phyloP scores from a whole-genome alignment of 2,888 invertebrate species.

The Opisthograptis luteolata region DNA sequence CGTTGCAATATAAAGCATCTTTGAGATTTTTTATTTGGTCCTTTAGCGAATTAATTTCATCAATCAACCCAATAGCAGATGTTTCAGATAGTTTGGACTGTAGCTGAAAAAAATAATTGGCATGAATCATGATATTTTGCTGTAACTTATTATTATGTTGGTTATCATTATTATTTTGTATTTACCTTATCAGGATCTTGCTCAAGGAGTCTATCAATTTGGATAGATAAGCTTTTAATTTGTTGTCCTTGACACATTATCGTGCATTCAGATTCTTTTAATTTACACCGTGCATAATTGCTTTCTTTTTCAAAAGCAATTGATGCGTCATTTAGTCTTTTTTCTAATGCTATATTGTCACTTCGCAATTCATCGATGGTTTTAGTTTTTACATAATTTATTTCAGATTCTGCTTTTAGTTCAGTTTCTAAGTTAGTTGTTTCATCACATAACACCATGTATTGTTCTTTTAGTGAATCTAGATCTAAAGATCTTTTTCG shows the following conservation, averaged over 20 bases:
- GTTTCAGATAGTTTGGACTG: conserved; percentile 40
- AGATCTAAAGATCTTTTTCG: conserved; percentile 67
- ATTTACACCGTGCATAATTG: conserved; percentile 73
- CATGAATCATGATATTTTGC: too few relatives aligned
- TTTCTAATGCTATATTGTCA: conserved; percentile 64
- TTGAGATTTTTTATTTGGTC: conserved; percentile 65
- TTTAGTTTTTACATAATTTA: conserved; percentile 63
- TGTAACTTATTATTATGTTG: background rate
- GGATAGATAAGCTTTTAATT: conserved; percentile 79
- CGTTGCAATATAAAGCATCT: conserved; percentile 58
- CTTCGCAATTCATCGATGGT: conserved; percentile 61
- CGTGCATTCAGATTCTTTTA: conserved; percentile 81
- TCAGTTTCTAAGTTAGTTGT: conserved; percentile 67
- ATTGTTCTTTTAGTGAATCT: conserved; percentile 70
- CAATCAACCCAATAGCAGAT: conserved; percentile 52
- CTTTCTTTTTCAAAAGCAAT: conserved; percentile 75
- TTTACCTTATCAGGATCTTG: conserved; percentile 57
- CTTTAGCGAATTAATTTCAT: conserved; percentile 67
- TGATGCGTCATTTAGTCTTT: conserved; percentile 60
- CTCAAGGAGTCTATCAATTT: conserved; percentile 79
- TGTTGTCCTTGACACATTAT: conserved; percentile 84
- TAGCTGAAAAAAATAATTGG: conserved; percentile 37
- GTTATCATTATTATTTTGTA: background rate
- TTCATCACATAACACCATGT: conserved; percentile 67
- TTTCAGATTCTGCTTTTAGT: conserved; percentile 70